Evolutionary conservation across 2,113 vertebrate genomes (phyloP).

Genomic region (Andinoacara biseriatus): DNA sequence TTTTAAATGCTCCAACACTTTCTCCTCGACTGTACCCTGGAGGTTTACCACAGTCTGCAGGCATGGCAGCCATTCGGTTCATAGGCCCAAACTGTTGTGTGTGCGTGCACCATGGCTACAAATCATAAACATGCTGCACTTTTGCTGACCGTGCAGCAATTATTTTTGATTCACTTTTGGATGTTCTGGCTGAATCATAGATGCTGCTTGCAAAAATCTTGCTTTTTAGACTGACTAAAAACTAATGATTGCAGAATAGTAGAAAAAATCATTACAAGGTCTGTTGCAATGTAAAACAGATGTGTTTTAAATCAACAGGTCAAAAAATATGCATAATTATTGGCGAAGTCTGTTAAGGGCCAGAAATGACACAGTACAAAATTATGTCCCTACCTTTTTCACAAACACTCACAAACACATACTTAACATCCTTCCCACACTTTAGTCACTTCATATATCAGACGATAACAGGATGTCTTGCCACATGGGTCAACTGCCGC

Average conservation of each 20-base stretch:
- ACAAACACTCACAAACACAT: not conserved
- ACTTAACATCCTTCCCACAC: slow-evolving; percentile 3
- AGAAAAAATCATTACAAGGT: not conserved
- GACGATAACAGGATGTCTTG: slow-evolving; percentile 62
- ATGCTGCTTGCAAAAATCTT: not conserved
- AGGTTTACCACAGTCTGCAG: slow-evolving; percentile 12
- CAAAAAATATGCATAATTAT: not conserved
- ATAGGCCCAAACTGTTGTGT: not conserved
- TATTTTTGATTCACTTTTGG: not conserved
- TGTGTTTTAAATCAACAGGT: not conserved
- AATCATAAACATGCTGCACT: no score
- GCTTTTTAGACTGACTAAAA: not conserved
- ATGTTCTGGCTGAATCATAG: not conserved
- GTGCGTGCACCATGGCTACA: not conserved
- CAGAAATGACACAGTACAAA: not conserved
- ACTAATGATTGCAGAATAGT: not conserved
- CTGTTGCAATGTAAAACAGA: not conserved
- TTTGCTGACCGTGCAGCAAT: not conserved
- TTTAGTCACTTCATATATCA: slow-evolving; percentile 5
- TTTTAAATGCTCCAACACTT: not conserved
- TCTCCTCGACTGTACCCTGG: slow-evolving; percentile 2
- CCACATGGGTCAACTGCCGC: slow-evolving; percentile 25
- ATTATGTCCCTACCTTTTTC: no score
- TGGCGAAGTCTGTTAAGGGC: not conserved
- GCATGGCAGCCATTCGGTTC: not conserved